Conservation (phyloP, 2,113 vertebrate species). For the Prietella phreatophila region DNA sequence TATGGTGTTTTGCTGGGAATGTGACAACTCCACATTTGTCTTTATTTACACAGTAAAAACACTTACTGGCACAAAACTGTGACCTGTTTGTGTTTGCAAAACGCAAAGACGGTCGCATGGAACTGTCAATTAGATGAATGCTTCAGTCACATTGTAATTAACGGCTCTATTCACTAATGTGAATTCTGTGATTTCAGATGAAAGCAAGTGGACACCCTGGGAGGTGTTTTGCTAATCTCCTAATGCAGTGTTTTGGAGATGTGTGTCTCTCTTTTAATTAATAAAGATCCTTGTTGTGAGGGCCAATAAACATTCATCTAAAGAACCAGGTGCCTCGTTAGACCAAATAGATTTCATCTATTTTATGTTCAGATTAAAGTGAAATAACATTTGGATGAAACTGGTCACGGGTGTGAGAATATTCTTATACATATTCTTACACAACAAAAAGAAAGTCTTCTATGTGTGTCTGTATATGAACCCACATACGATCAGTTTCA, state of each 20-base stretch:
- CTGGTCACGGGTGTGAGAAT: neutral
- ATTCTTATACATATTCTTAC: neutral
- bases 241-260: neutral
- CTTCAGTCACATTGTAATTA: slow-evolving; percentile 2
- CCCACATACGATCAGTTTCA: neutral
- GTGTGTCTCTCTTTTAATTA: slow-evolving; percentile 2
- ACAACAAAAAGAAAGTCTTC: neutral
- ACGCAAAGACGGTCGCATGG: neutral
- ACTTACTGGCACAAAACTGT: too few relatives aligned
- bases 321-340: neutral
- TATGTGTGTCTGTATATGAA: neutral
- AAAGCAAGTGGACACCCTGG: neutral
- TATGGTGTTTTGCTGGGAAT: neutral
- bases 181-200: neutral
- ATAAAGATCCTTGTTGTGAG: neutral
- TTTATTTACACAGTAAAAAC: neutral
- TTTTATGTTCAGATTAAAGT: neutral
- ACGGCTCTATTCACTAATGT: neutral
- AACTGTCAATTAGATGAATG: slow-evolving; percentile 1
- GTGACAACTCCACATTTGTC: neutral
- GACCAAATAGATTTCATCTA: neutral
- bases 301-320: neutral
- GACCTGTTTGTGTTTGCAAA: slow-evolving; percentile 1
- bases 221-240: neutral
- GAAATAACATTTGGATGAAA: neutral